These are phyloP conservation scores for Thereva unica DNA, from an alignment of 2,888 invertebrate species.

Conservation along the genomic window DNA sequence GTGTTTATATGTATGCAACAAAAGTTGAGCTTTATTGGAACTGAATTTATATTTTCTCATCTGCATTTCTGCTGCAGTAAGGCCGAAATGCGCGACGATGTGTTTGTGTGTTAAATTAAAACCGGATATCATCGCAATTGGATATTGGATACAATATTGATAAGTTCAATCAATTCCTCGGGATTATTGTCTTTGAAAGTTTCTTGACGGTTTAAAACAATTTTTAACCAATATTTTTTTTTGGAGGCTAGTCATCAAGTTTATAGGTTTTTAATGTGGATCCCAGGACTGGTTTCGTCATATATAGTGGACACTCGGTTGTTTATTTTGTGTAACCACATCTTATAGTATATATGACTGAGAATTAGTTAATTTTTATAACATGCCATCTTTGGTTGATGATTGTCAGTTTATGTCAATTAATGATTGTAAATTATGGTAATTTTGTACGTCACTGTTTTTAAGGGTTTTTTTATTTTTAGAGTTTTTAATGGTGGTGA, in stretches of 20 bases:
- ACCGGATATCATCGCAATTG: constrained; percentile 31
- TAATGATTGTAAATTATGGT: no score
- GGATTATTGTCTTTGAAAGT: constrained; percentile 31
- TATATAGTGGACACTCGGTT: no score
- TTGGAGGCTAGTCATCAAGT: constrained; percentile 28
- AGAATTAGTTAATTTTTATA: no score
- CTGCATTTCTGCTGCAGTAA: neutral
- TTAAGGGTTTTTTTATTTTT: no score
- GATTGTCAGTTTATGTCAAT: no score
- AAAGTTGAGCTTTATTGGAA: constrained; percentile 5
- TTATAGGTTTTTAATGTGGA: constrained; percentile 17
- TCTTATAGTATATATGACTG: no score
- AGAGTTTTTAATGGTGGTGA: no score
- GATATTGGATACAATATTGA: constrained; percentile 36
- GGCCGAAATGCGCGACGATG: neutral
- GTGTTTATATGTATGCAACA: constrained; percentile 1
- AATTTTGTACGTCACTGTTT: no score
- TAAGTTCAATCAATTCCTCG: constrained; percentile 37
- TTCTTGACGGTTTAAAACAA: constrained; percentile 11
- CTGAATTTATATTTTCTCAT: constrained; percentile 14
- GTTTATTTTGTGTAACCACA: no score
- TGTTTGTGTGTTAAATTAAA: constrained; percentile 14
- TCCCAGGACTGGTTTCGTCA: constrained; percentile 2
- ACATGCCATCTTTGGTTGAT: no score
- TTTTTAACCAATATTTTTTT: constrained; percentile 18